Percentiles rank a stretch among this genome's conserved stretches.
Conservation (phyloP, 2,888 invertebrate species). For the Anagyrus pseudococci region DNA sequence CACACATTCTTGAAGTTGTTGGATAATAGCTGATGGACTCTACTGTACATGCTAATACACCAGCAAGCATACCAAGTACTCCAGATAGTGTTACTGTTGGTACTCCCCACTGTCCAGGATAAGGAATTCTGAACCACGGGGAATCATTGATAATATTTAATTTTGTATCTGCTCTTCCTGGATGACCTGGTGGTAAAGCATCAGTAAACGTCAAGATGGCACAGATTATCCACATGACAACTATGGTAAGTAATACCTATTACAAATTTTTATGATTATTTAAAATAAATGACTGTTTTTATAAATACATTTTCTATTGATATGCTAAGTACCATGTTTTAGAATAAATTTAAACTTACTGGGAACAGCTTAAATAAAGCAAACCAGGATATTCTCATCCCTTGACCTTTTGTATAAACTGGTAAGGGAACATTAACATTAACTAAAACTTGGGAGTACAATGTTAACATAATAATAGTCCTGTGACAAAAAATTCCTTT, state of each 20-base stretch:
- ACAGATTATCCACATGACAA: constrained; percentile 79
- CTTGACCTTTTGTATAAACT: constrained; percentile 66
- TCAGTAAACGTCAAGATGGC: constrained; percentile 72
- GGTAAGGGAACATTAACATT: constrained; percentile 70
- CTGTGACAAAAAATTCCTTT: constrained; percentile 60
- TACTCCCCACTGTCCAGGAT: constrained; percentile 82
- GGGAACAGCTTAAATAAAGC: constrained; percentile 82
- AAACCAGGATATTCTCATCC: constrained; percentile 69
- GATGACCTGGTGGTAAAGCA: constrained; percentile 71
- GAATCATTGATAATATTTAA: constrained; percentile 74
- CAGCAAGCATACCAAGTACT: constrained; percentile 79
- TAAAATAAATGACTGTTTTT: too few relatives aligned
- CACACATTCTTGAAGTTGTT: constrained; percentile 85
- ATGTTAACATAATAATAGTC: constrained; percentile 76
- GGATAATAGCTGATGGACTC: constrained; percentile 90
- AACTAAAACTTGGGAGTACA: constrained; percentile 81
- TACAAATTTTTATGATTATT: constrained; percentile 4
- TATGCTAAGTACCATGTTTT: neutral
- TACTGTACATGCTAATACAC: constrained; percentile 79
- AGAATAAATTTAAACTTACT: constrained; percentile 62
- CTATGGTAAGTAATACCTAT: constrained; percentile 77
- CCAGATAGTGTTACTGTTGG: constrained; percentile 77
- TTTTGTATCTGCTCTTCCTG: constrained; percentile 78
- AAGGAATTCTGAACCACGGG: constrained; percentile 82
- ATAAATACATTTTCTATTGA: neutral